Base-by-base conservation (phyloP, 2,113 vertebrate genomes). In the Cnemophilus loriae region DNA sequence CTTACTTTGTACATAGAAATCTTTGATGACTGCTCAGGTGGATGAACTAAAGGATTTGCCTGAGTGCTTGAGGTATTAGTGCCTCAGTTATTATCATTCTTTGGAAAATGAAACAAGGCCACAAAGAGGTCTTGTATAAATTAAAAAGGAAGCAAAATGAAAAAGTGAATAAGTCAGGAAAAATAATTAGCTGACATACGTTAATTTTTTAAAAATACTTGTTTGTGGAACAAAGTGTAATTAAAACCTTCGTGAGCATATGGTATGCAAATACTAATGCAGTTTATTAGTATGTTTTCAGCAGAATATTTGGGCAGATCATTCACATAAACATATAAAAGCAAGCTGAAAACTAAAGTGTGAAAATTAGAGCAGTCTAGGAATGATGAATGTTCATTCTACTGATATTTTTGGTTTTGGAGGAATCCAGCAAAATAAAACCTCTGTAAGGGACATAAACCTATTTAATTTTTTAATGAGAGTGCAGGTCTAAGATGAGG, bases 301-400 rank as follows among this genome's bases (percentile, higher is more conserved):
- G 87, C 53, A 83, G 65, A 90, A 86, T 75, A 81, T 76, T 78
- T 74, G 57, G 84, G 84, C 41, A 96, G 93, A 93, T 91, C 57
- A 77, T 86, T 88, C 86, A 88, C 79, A 92, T 93, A 93, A 90
- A 78, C 90, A 92, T 90, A 84, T 88, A 89, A 97, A 95, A 97
- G 60, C 28, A 87, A 96, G 59, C 15, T 94, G 71, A 90, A 96
- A 90, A 79, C 49, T 59, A 27, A 68, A 90, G 85, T 92, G 61
- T 75, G 61, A 94, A 79, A 93, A 84, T 91, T 65, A 83, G 47
- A 82, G 20, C 4, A 17, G 65, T 52, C 59, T 76, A 85, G 26
- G 56, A 71, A 90, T 90, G 73, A 56, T 71, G 73, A 84, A 92
- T 69, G 83, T 39, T 94, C 71, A 55, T 94, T 86, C 75, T 91